A percentile compares a stretch with the other conserved stretches of the same genome.
Evolutionary conservation across 2,888 invertebrate genomes (phyloP).

Genomic region (Periphyllus acericola): DNA sequence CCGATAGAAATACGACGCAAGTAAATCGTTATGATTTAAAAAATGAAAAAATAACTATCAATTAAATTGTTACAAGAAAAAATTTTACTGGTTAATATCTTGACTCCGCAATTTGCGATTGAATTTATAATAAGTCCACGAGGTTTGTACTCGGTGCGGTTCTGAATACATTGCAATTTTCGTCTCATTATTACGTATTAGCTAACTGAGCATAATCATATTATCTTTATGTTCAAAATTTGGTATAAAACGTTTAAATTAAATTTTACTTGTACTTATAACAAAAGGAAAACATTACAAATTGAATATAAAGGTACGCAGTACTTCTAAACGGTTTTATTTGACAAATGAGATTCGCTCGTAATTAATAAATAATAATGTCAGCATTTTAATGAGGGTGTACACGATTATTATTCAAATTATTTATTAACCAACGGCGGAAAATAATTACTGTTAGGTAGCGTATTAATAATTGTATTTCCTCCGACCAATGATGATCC

Average conservation of each 20-base stretch:
- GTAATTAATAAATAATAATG: slow-evolving; percentile 3
- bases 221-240: background rate
- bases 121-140: too few relatives aligned
- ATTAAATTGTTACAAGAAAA: too few relatives aligned
- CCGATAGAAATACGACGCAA: too few relatives aligned
- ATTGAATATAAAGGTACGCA: background rate
- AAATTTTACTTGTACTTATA: background rate
- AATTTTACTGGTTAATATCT: too few relatives aligned
- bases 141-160: background rate
- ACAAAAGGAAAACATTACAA: background rate
- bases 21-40: too few relatives aligned
- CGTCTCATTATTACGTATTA: background rate
- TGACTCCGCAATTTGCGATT: too few relatives aligned
- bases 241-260: background rate
- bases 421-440: background rate
- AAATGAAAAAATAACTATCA: too few relatives aligned
- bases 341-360: background rate
- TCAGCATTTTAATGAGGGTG: background rate
- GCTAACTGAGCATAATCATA: background rate
- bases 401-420: background rate
- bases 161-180: background rate
- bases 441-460: slow-evolving; percentile 12
- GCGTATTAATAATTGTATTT: background rate
- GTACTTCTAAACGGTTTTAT: background rate
- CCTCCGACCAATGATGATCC: background rate